Evolutionary conservation across 2,113 vertebrate genomes (phyloP).

Genomic region (Ochotona curzoniae): DNA sequence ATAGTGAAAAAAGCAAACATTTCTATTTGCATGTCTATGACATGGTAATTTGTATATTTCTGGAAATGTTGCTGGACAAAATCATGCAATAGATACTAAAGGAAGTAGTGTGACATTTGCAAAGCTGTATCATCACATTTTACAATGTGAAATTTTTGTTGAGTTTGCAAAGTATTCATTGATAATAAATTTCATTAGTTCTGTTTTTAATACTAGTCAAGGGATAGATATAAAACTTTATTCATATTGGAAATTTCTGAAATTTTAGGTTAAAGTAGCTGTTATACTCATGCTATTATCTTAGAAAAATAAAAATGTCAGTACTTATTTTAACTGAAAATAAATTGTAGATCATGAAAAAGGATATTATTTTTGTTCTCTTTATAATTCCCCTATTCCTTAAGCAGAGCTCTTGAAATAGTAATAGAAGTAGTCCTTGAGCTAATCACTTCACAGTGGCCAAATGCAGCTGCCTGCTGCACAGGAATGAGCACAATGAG

Average conservation of each 20-base stretch:
- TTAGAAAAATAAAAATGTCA: neutral
- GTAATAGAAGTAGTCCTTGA: neutral
- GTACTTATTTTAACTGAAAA: neutral
- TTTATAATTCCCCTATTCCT: neutral
- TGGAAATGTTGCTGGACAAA: neutral
- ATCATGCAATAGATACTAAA: neutral
- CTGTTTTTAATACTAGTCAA: neutral
- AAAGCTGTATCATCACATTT: slow-evolving; percentile 1
- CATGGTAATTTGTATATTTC: slow-evolving; percentile 1
- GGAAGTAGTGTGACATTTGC: slow-evolving; percentile 4
- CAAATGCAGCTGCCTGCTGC: neutral
- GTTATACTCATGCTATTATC: neutral
- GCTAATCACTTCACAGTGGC: neutral
- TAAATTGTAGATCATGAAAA: neutral
- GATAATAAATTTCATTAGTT: neutral
- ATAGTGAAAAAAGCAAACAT: neutral
- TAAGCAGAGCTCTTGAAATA: neutral
- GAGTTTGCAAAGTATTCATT: neutral
- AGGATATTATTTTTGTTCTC: neutral
- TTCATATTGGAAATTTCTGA: neutral
- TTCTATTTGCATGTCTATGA: neutral
- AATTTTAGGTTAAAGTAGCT: neutral
- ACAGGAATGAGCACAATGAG: neutral
- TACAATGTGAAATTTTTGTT: neutral
- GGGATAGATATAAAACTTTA: neutral